Evolutionary conservation across 2,113 vertebrate species (phyloP), one percentile per base, ranked within the genome.

Genomic region (Dipodomys spectabilis): DNA sequence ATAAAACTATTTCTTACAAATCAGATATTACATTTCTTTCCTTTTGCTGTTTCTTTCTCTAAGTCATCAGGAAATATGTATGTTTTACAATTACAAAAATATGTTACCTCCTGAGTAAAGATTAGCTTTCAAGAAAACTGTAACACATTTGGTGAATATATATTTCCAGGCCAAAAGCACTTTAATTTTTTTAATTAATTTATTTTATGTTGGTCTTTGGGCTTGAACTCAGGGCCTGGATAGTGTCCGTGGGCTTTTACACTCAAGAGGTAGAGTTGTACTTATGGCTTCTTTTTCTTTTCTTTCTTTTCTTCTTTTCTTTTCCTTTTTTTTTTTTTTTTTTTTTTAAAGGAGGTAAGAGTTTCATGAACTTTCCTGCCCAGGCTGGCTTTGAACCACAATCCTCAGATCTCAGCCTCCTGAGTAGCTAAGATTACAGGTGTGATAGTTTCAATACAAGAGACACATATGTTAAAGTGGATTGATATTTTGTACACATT

Each of bases 381-480:
- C 16, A 57, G 4, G 53, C 53, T 57, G 53, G 53, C 15, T 57
- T 57, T 57, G 53, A 57, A 57, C 53, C 53, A 16, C 15, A 57
- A 57, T 57, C 15, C 53, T 57, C 53, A 16, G 53, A 57, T 57
- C 4, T 57, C 53, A 16, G 53, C 15, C 53, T 57, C 53, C 53
- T 57, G 53, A 57, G 15, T 57, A 57, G 53, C 53, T 57, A 57
- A 57, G 53, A 57, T 57, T 57, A 57, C 15, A 57, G 53, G 15
- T 13, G 15, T 57, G 53, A 57, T 90, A 81, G 78, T 86, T 65
- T 95, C 67, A 78, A 0, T 85, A 27, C 69, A 85, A 64, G 19
- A 74, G 88, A 82, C 62, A 86, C 39, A 28, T 67, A 30, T 60
- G 74, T 93, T 83, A 82, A 95, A 96, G 62, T 92, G 62, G 28